Conservation (phyloP, 2,113 vertebrate species). For the Hylia prasina region DNA sequence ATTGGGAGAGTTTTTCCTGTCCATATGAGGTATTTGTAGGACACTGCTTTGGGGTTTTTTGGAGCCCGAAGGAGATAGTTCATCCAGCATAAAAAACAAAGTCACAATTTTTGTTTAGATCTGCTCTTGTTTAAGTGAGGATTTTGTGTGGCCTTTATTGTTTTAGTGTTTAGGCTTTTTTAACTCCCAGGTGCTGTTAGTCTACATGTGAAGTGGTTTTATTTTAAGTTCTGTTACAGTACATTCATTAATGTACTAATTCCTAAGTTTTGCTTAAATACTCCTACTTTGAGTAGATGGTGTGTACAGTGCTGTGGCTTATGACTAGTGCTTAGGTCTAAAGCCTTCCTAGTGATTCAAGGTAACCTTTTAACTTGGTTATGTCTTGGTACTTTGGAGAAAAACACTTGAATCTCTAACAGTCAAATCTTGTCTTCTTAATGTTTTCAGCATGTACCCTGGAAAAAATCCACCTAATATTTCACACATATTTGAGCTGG, state of each 20-base stretch:
- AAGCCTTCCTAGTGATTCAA: background rate
- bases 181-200: background rate
- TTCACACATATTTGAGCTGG: constrained; percentile 62
- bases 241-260: background rate
- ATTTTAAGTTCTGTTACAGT: background rate
- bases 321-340: background rate
- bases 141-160: background rate
- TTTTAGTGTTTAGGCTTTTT: background rate
- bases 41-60: background rate
- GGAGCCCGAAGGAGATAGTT: background rate
- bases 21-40: background rate
- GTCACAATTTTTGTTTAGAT: background rate
- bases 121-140: background rate
- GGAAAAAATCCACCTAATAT: constrained; percentile 62
- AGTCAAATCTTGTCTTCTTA: constrained; percentile 34
- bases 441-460: constrained; percentile 63
- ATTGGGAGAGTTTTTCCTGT: background rate
- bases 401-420: background rate
- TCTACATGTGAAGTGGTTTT: background rate
- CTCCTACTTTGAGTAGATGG: background rate
- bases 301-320: background rate
- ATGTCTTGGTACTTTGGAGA: constrained; percentile 35
- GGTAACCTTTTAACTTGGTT: constrained; percentile 31
- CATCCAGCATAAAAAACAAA: background rate
- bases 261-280: background rate